Base-by-base conservation (phyloP, 1,140 invertebrate species). In the Scaptodrosophila lebanonensis region DNA sequence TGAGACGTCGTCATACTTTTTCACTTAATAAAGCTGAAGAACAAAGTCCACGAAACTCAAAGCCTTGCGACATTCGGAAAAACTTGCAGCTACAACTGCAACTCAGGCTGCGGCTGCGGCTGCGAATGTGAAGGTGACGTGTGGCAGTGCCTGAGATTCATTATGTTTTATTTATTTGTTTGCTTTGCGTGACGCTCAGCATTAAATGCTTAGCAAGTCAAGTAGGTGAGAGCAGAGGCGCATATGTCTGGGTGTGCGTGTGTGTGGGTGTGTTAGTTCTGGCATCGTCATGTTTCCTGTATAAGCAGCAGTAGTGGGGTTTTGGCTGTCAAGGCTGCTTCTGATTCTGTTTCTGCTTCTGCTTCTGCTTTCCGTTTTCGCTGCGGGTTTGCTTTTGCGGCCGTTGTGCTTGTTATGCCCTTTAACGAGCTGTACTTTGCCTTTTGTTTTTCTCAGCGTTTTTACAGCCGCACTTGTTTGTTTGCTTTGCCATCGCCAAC, bases 1-100 rank as follows among this genome's bases (percentile, higher is more conserved):
- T 71, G 72, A 77, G 77, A 77, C 79, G 64, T 67, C 62, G 64
- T 54, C 54, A 73, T 64, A 79, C 79, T 79, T 79, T 79, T 79
- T 72, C 72, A 79, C 72, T 79, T 77, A 77, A 77, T 77, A 79
- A 79, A 68, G 64, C 64, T 52, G 54, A 52, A 62, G 58, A 47
- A 54, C 52, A 59, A 57, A 45, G 40, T 40, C 12, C 59, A 66
- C 11, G 17, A 44, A 32, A 3, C 30, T 43, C 50, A 35, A 8
- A 22, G 32, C 30, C 30, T 12, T 51, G 29, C 11, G 22, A 15
- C 5, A 16, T 27, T 29, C 13, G 8, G 6, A 2, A 15, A 3
- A 4, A 3, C 18, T 12, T 43, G 29, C 13, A 15, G 27, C 16
- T 16, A n/a, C 16, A 17, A 8, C 29, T 22, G 17, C 8, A 25